A percentile compares a stretch with the other conserved stretches of the same genome.
Evolutionary conservation across 2,113 vertebrate genomes (phyloP).

Genomic region (Psittacus erithacus): DNA sequence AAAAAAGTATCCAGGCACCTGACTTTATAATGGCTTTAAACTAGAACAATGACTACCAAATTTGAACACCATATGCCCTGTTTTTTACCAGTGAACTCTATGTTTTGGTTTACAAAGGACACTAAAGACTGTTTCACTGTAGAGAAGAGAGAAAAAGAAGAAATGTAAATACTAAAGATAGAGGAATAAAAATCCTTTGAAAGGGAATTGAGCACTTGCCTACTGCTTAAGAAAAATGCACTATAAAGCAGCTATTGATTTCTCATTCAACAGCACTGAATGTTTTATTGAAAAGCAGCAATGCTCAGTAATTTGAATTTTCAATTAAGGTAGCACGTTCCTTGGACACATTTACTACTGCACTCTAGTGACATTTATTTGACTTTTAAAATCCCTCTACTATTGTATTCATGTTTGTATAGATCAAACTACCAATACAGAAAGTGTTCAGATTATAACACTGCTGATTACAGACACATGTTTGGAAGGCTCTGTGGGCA

Average conservation of each 20-base stretch:
- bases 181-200: constrained; percentile 58
- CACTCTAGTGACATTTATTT: constrained; percentile 66
- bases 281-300: constrained; percentile 60
- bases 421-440: constrained; percentile 49
- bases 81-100: background rate
- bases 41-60: background rate
- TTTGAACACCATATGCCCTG: background rate
- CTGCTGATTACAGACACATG: constrained; percentile 31
- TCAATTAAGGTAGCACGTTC: constrained; percentile 65
- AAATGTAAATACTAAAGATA: constrained; percentile 36
- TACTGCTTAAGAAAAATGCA: constrained; percentile 62
- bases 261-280: constrained; percentile 65
- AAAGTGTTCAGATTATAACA: constrained; percentile 38
- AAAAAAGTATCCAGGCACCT: background rate
- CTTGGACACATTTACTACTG: constrained; percentile 56
- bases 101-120: background rate
- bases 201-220: constrained; percentile 45
- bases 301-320: constrained; percentile 67
- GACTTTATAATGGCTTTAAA: background rate
- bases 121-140: background rate
- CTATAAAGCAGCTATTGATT: constrained; percentile 72
- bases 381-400: constrained; percentile 64
- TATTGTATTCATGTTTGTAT: constrained; percentile 51
- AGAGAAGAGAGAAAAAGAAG: background rate
- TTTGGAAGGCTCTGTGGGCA: constrained; percentile 21